Evolutionary conservation across 2,113 vertebrate genomes (phyloP), one percentile per base, ranked within the genome.

Genomic region (Rhea pennata): DNA sequence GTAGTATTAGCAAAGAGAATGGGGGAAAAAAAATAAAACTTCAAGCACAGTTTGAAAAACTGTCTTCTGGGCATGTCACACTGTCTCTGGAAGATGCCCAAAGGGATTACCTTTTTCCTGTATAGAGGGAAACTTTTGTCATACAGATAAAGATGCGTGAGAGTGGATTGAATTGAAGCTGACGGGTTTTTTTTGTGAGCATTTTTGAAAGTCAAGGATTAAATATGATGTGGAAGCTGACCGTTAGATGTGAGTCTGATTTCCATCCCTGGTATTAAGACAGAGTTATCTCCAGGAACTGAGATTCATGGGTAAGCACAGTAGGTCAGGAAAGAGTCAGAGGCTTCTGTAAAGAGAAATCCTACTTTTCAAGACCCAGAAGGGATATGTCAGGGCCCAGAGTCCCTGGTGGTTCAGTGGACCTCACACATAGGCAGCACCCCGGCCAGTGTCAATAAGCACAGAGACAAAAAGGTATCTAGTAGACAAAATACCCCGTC

Each of bases 301-400:
- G 42, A 87, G 29, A 36, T 12, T 64, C 1, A 22, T 19, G 10
- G 24, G 24, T 40, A 72, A 87, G 3, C 33, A 64, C 0, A 0
- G 4, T 5, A 5, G 16, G 12, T 46, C 8, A 56, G 17, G 5
- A 70, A 85, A 69, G 51, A 74, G 11, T 19, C n/a, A 1, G 0
- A 6, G 21, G 13, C 15, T 82, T 84, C n/a, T 39, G 7, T 10
- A 61, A 31, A 64, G n/a, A 62, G 36, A 83, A 93, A 69, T 39
- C 12, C 5, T 87, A 33, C 13, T 56, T 93, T 78, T 31, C 29
- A 62, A 22, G 4, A 5, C 10, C 9, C 10, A 44, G n/a, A 2
- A 36, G 36, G 36, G 36, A 36, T 36, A 36, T 36, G 36, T 31
- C 29, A 62, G 24, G 4, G 6, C 10, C 9, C 10, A 44, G n/a